These are phyloP conservation scores for Ladona fulva DNA, from an alignment of 1,140 invertebrate species.

Conservation along the genomic window DNA sequence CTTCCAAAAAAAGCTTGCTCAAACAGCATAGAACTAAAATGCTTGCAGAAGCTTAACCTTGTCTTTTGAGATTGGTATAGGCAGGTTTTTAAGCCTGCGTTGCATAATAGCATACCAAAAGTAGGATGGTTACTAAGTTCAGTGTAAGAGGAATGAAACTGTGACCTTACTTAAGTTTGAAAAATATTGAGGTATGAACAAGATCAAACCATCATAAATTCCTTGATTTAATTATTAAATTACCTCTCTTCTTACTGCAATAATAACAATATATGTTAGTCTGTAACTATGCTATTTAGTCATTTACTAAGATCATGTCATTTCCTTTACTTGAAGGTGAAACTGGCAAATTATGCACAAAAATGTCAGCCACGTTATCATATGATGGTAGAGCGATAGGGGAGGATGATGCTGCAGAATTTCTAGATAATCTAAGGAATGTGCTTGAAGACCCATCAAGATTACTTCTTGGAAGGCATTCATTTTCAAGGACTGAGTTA, in stretches of 20 bases:
- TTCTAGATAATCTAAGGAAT: constrained; percentile 70
- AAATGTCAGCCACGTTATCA: constrained; percentile 74
- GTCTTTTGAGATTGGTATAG: neutral
- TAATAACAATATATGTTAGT: no score
- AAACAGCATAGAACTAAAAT: neutral
- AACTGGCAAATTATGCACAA: constrained; percentile 45
- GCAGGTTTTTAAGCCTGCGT: no score
- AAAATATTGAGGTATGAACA: no score
- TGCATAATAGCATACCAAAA: no score
- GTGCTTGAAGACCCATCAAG: constrained; percentile 68
- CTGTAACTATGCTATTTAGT: no score
- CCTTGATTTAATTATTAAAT: no score
- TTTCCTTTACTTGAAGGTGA: constrained; percentile 41
- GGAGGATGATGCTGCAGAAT: constrained; percentile 77
- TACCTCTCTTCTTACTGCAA: no score
- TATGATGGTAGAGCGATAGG: constrained; percentile 84
- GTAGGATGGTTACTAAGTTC: no score
- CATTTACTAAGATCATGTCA: no score
- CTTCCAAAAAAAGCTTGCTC: neutral
- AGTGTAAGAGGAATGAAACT: no score
- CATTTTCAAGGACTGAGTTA: neutral
- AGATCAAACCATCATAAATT: no score
- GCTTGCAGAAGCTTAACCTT: neutral
- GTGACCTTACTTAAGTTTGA: no score
- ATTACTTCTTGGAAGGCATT: neutral